A percentile compares a stretch with the other conserved stretches of the same genome.
These are phyloP conservation scores for Euschistus heros DNA, from an alignment of 1,140 invertebrate genomes.

Conservation along the genomic window DNA sequence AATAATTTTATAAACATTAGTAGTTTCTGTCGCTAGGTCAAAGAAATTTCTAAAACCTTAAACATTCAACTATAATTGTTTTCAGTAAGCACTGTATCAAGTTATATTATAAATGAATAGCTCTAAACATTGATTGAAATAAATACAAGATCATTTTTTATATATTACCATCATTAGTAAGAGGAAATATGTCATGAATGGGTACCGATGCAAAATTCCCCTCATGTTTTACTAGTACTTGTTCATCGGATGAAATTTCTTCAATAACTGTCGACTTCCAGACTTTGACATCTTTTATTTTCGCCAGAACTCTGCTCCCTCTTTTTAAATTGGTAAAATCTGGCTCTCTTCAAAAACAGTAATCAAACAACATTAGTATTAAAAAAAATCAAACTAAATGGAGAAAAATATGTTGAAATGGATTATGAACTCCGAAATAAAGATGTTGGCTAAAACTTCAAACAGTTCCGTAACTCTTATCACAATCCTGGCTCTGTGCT, in stretches of 20 bases:
- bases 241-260: conserved; percentile 16
- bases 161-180: conserved; percentile 31
- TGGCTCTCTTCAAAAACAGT: conserved; percentile 45
- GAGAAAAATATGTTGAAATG: no score
- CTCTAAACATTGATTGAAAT: no score
- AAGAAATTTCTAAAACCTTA: no score
- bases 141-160: neutral
- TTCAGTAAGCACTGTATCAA: no score
- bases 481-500: neutral
- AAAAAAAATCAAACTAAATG: no score
- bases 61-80: no score
- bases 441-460: neutral
- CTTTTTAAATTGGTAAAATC: conserved; percentile 52
- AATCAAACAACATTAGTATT: no score
- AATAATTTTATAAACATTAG: no score
- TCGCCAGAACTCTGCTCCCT: conserved; percentile 59
- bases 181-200: conserved; percentile 38
- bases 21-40: no score
- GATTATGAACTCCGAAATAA: no score
- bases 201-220: conserved; percentile 11
- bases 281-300: conserved; percentile 38
- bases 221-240: conserved; percentile 9
- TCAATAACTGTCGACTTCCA: conserved; percentile 29
- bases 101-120: no score
- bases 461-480: neutral